These are phyloP conservation scores for Ethmia dodecea DNA, from an alignment of 2,888 invertebrate species.

Conservation along the genomic window DNA sequence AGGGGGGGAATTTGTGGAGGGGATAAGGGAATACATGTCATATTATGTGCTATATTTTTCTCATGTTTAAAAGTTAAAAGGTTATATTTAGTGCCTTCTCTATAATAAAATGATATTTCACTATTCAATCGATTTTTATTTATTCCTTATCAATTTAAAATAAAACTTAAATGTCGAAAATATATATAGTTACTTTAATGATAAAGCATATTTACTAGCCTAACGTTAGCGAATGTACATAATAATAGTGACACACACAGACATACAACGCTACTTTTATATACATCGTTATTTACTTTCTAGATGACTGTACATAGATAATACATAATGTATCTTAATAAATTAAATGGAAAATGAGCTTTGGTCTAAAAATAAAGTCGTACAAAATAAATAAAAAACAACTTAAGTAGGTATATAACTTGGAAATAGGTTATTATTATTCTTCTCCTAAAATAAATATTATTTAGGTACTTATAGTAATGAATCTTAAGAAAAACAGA, in stretches of 20 bases:
- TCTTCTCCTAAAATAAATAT: too few relatives aligned
- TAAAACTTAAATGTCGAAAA: conserved; percentile 55
- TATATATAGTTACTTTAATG: conserved; percentile 71
- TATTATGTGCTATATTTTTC: too few relatives aligned
- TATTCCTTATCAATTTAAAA: neutral
- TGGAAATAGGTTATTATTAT: too few relatives aligned
- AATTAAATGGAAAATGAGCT: conserved; percentile 49
- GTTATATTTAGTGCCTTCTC: too few relatives aligned
- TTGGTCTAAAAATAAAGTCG: conserved; percentile 47
- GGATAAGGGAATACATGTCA: too few relatives aligned
- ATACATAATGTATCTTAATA: conserved; percentile 27
- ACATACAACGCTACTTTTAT: conserved; percentile 31
- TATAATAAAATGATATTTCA: too few relatives aligned
- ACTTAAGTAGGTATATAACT: neutral
- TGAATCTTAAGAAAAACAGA: too few relatives aligned
- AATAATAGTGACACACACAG: too few relatives aligned
- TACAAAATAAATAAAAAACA: conserved; percentile 1
- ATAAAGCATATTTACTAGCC: conserved; percentile 43
- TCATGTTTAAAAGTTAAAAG: too few relatives aligned
- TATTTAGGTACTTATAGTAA: too few relatives aligned
- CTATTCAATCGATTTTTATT: too few relatives aligned
- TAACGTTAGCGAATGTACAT: conserved; percentile 50
- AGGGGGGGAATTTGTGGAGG: too few relatives aligned
- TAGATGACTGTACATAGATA: conserved; percentile 38
- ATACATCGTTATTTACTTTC: conserved; percentile 25